Conservation (phyloP, 2,113 vertebrate genomes). For the Caretta caretta region DNA sequence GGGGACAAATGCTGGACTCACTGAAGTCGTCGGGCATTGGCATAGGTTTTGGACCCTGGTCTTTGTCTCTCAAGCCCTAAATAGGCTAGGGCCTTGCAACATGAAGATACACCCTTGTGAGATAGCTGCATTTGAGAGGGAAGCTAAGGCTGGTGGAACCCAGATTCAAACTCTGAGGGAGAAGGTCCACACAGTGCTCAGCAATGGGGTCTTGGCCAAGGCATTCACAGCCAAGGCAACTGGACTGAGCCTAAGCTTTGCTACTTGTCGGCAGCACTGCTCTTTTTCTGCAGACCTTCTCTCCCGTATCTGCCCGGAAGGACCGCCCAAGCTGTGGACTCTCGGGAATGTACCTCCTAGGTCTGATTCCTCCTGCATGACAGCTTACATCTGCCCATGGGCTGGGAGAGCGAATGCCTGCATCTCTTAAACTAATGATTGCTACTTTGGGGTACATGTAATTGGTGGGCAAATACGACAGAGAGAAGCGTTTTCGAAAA, state of each 20-base stretch:
- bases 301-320: background rate
- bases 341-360: background rate
- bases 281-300: background rate
- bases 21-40: background rate
- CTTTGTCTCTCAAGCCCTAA: background rate
- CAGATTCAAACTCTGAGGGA: background rate
- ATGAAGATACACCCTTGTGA: background rate
- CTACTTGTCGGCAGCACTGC: background rate
- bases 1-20: background rate
- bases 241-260: background rate
- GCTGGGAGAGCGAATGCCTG: background rate
- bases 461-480: background rate
- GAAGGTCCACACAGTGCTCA: too few species aligned
- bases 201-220: background rate
- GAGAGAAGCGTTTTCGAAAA: background rate
- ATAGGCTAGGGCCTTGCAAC: background rate
- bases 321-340: background rate
- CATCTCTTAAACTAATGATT: background rate
- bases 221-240: background rate
- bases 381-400: background rate
- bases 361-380: background rate
- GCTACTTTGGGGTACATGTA: background rate
- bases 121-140: background rate
- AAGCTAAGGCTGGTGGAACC: background rate
- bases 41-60: background rate